Evolutionary conservation across 1,140 invertebrate species (phyloP).

Genomic region (Leucophenga varia): DNA sequence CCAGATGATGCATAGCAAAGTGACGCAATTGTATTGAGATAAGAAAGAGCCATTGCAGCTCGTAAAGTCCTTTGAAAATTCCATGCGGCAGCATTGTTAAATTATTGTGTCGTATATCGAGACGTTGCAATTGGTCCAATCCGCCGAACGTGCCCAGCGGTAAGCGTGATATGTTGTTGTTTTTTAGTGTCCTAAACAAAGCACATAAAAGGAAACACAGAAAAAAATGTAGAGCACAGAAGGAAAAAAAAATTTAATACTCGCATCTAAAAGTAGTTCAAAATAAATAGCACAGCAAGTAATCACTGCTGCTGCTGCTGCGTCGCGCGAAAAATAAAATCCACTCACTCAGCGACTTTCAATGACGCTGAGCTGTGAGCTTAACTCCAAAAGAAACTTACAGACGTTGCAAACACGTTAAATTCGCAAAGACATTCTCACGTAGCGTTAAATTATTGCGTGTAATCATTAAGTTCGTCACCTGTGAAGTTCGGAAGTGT

Average conservation of each 20-base stretch:
- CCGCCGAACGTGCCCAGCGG: slow-evolving; percentile 38
- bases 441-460: slow-evolving; percentile 38
- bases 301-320: neutral
- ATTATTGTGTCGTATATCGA: slow-evolving; percentile 57
- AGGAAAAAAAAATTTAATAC: neutral
- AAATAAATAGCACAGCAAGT: too few species aligned
- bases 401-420: slow-evolving; percentile 36
- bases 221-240: neutral
- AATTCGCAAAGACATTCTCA: slow-evolving; percentile 28
- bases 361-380: too few species aligned
- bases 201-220: neutral
- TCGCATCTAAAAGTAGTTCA: too few species aligned
- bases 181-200: slow-evolving; percentile 45
- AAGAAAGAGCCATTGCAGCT: slow-evolving; percentile 57
- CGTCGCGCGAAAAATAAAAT: neutral
- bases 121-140: slow-evolving; percentile 31
- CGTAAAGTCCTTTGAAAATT: slow-evolving; percentile 53
- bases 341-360: too few species aligned
- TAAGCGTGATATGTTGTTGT: slow-evolving; percentile 51
- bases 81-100: slow-evolving; percentile 52
- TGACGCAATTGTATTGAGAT: slow-evolving; percentile 51
- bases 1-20: slow-evolving; percentile 54
- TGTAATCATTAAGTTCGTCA: slow-evolving; percentile 40
- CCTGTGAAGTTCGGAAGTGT: slow-evolving; percentile 5
- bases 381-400: slow-evolving; percentile 36